Percentiles rank a stretch among this genome's conserved stretches.
Conservation (phyloP, 2,888 invertebrate genomes). For the Deilephila elpenor region DNA sequence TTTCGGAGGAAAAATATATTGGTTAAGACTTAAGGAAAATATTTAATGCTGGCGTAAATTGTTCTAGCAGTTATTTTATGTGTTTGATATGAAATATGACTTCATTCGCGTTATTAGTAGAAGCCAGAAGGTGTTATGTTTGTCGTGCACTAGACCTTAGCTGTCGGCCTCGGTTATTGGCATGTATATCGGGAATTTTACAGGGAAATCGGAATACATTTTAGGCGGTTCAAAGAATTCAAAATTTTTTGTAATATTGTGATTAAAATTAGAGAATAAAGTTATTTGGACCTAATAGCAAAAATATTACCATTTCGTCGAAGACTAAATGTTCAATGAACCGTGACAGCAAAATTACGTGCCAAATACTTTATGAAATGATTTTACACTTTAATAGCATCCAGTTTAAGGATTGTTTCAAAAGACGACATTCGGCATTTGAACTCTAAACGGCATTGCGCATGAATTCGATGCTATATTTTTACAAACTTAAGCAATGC, state of each 20-base stretch:
- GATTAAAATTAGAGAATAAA: not conserved
- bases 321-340: no score
- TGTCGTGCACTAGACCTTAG: slow-evolving; percentile 6
- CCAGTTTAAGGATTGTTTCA: not conserved
- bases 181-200: not conserved
- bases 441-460: not conserved
- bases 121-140: not conserved
- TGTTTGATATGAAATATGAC: slow-evolving; percentile 3
- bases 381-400: not conserved
- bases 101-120: not conserved
- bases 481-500: slow-evolving; percentile 7
- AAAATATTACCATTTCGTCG: no score
- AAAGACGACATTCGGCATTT: not conserved
- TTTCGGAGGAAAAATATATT: not conserved
- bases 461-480: not conserved
- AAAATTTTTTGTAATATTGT: not conserved
- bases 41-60: not conserved
- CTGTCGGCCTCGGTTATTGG: not conserved
- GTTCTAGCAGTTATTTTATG: not conserved
- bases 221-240: not conserved
- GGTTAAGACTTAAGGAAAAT: not conserved
- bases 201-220: not conserved
- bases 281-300: no score
- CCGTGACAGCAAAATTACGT: not conserved
- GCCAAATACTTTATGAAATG: not conserved